Base-by-base conservation (phyloP, 2,113 vertebrate species). In the Xiphophorus couchianus region DNA sequence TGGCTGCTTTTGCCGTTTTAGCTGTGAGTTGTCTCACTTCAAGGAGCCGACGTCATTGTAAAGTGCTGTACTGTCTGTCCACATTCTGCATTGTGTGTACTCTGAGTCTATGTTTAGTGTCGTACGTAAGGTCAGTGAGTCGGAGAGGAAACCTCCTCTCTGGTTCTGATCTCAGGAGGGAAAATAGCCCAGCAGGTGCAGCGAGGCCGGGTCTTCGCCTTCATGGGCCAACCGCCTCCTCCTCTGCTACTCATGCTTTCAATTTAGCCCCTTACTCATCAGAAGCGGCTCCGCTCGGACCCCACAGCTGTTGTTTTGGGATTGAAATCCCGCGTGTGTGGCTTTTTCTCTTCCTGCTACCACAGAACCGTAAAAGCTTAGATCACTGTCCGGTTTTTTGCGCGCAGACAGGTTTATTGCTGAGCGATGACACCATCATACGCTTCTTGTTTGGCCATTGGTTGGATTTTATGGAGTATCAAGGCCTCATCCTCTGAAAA, bases 151-250 rank as follows among this genome's bases (percentile, higher is more conserved):
- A 91, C 91, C 91, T 91, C 90, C 90, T 90, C 83, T 74, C 66
- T 61, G 60, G 69, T 88, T 85, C 74, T 78, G 86, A 77, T 54
- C 77, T 86, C 72, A 73, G 51, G 74, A 87, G 39, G 82, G 35
- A 80, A 66, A 91, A 89, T 88, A 86, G 72, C 88, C 72, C 62
- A 3, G 83, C 93, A 94, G 93, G 91, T 93, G 92, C 92, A 90
- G 80, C 3, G 12, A 76, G 71, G 35, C 29, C 31, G 30, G 66
- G 81, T 74, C 79, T 80, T 33, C 76, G 77, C 75, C 51, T 72
- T 65, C 63, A 71, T 67, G 54, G 66, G 75, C 29, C 65, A 37
- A 65, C 66, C 75, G 75, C 42, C 71, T 12, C 48, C 74, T 69
- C 74, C 71, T 83, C 77, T 65, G 54, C 91, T 37, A 82, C 84